Percentiles rank a stretch among this genome's conserved stretches.
Evolutionary conservation across 2,113 vertebrate species (phyloP).

Genomic region (Diadophis punctatus): DNA sequence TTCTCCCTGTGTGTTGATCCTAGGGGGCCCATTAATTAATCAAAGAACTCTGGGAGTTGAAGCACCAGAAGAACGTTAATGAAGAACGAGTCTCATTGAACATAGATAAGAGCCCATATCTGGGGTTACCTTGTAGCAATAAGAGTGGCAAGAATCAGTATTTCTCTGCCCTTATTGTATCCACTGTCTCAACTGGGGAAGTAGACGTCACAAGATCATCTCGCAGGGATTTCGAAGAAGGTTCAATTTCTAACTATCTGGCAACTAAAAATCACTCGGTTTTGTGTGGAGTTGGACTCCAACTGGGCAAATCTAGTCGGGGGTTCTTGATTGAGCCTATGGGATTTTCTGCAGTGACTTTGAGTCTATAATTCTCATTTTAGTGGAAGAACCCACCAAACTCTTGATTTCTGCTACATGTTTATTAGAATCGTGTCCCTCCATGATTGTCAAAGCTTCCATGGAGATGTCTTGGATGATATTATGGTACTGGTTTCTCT

Average conservation of each 20-base stretch:
- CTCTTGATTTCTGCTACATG: background rate
- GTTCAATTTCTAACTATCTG: background rate
- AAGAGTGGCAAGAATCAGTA: background rate
- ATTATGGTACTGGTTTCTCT: background rate
- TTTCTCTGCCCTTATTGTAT: background rate
- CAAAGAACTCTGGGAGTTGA: background rate
- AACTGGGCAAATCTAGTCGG: background rate
- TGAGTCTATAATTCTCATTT: background rate
- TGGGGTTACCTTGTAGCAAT: background rate
- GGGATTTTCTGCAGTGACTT: background rate
- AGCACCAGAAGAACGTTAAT: background rate
- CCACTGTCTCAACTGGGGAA: background rate
- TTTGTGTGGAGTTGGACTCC: background rate
- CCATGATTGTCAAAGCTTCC: background rate
- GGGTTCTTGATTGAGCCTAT: background rate
- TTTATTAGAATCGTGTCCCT: background rate
- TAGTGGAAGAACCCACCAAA: background rate
- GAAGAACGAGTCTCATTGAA: background rate
- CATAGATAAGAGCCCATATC: background rate
- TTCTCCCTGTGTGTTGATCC: background rate
- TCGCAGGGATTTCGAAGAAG: background rate
- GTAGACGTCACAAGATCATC: background rate
- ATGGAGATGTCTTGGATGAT: background rate
- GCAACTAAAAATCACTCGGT: background rate
- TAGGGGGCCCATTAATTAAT: background rate